phyloP scores from a whole-genome alignment of 2,888 invertebrate genomes.

The Hyles lineata region DNA sequence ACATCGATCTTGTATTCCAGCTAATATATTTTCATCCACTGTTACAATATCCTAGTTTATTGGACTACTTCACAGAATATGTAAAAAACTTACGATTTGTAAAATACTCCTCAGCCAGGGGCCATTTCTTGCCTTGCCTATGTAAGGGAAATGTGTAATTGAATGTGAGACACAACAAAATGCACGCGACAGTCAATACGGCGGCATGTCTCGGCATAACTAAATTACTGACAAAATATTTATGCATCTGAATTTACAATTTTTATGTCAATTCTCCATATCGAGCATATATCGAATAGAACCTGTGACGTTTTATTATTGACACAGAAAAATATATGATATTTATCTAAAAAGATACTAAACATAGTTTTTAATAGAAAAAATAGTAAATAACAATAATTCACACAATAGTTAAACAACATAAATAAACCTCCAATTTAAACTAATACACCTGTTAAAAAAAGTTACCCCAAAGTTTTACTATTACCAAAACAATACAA shows the following conservation, averaged over 20 bases:
- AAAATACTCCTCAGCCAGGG: constrained; percentile 31
- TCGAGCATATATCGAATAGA: not conserved
- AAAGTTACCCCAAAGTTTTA: not conserved
- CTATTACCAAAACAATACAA: not conserved
- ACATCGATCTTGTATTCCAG: too few species aligned
- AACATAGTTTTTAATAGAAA: too few species aligned
- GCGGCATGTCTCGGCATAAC: constrained; percentile 62
- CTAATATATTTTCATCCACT: too few species aligned
- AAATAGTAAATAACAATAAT: too few species aligned
- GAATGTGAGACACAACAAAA: constrained; percentile 64
- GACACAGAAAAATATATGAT: too few species aligned
- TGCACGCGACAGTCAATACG: constrained; percentile 54
- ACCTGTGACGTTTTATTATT: not conserved
- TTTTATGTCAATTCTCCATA: not conserved
- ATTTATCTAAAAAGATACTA: too few species aligned
- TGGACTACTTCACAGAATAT: too few species aligned
- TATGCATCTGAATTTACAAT: constrained; percentile 1
- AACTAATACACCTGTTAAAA: not conserved
- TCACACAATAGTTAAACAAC: too few species aligned
- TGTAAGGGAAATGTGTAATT: constrained; percentile 72
- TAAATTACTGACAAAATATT: not conserved
- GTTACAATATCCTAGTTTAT: too few species aligned
- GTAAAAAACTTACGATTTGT: not conserved
- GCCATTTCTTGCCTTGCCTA: constrained; percentile 48
- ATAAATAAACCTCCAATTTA: not conserved